phyloP scores from a whole-genome alignment of 2,797 vertebrate genomes.

The Mycteria americana region DNA sequence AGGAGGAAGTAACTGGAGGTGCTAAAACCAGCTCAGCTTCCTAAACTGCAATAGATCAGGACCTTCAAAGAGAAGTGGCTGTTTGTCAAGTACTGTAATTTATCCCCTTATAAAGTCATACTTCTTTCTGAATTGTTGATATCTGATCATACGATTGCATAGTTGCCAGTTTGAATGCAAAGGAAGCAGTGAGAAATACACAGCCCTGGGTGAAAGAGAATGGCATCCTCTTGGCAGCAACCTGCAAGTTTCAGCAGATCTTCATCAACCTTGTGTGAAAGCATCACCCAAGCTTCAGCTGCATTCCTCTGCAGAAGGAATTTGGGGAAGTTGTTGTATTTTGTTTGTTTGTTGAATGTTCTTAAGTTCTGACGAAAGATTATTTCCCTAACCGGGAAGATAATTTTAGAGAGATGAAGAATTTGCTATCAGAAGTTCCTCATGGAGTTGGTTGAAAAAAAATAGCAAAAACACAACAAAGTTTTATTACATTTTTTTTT shows the following conservation, averaged over 20 bases:
- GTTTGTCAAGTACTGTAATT: neutral
- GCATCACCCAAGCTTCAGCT: neutral
- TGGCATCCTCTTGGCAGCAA: neutral
- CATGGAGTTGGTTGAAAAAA: neutral
- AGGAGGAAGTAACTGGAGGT: neutral
- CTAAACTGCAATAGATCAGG: neutral
- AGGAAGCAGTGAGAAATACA: neutral
- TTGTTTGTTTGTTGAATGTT: neutral
- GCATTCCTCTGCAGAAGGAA: neutral
- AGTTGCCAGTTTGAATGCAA: neutral
- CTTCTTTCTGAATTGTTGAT: neutral
- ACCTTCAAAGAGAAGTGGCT: neutral
- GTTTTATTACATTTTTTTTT: neutral
- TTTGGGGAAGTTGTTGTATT: neutral
- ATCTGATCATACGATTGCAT: neutral
- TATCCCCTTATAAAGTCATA: neutral
- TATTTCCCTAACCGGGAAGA: neutral
- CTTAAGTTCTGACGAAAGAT: neutral
- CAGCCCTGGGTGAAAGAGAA: neutral
- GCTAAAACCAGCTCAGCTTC: neutral
- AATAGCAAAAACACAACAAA: neutral
- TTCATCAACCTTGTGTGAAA: neutral
- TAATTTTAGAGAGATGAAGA: neutral
- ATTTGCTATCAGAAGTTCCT: neutral
- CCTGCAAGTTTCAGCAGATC: neutral